Base-by-base conservation (phyloP, 2,797 vertebrate species). In the Eulemur rubriventer region DNA sequence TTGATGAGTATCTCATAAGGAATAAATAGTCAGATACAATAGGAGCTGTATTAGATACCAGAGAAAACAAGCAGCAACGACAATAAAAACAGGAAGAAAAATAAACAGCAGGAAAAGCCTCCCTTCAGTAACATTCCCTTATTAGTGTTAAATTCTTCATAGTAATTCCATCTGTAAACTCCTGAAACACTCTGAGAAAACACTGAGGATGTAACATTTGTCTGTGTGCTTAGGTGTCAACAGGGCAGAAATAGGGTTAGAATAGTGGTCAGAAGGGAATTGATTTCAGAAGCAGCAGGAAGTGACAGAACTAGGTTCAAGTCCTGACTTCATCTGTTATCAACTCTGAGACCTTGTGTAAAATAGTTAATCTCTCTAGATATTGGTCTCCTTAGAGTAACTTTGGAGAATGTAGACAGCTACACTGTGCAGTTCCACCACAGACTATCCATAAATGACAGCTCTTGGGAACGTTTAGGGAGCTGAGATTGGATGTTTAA, bases 401-500 rank as follows among this genome's bases (percentile, higher is more conserved):
- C 75, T 89, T 14, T 46, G 73, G 89, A 78, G 67, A 79, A 9
- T 65, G 33, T 52, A 41, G 38, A 89, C 78, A 86, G 59, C 7
- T 7, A 10, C 0, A 1, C 57, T 17, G 28, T 43, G 76, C 70
- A 89, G 22, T 18, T 81, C 50, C 48, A 67, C 35, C 73, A 38
- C 5, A 43, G 79, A 16, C 52, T 72, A 7, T 65, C 80, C 65
- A 11, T 78, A 70, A 87, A 76, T 61, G 91, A 59, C 93, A 96
- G 91, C 65, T 59, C 84, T 38, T 63, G 11, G 1, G 20, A 88
- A 46, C 43, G 80, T 89, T 69, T 20, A 33, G 83, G 30, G 89
- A 94, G 65, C 95, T 52, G 91, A 96, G 85, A 63, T 9, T 95
- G 91, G 89, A 80, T 67, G 69, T 35, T 18, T 72, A 92, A 96